Percentiles rank a stretch among this genome's conserved stretches.
phyloP scores from a whole-genome alignment of 2,797 vertebrate genomes.

The Cichlasoma orientale region DNA sequence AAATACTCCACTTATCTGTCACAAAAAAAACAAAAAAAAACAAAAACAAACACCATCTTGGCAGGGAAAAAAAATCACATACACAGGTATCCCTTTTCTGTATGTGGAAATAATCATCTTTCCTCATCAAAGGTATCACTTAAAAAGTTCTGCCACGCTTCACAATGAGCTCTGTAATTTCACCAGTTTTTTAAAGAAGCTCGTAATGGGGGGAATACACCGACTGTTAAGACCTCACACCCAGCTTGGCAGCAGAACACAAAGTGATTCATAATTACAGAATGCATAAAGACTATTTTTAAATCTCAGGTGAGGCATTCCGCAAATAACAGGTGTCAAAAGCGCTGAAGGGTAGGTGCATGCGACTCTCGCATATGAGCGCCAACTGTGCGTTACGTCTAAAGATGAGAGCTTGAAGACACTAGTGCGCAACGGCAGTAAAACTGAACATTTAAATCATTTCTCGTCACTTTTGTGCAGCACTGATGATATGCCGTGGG shows the following conservation, averaged over 20 bases:
- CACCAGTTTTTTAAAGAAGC: constrained; percentile 21
- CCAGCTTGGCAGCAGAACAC: constrained; percentile 18
- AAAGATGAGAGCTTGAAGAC: background rate
- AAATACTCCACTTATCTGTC: constrained; percentile 40
- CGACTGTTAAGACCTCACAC: constrained; percentile 37
- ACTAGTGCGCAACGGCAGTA: background rate
- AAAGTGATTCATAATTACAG: constrained; percentile 50
- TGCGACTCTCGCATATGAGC: constrained; percentile 36
- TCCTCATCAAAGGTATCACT: constrained; percentile 4
- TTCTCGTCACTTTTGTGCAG: background rate
- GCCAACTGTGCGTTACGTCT: background rate
- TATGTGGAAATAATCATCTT: background rate
- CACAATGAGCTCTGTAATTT: constrained; percentile 11
- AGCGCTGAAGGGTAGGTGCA: constrained; percentile 1
- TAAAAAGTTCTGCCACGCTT: background rate
- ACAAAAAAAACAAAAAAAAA: constrained; percentile 8
- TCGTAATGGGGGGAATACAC: background rate
- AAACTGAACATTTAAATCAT: background rate
- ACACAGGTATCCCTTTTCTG: background rate
- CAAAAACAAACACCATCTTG: background rate
- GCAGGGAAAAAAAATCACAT: background rate
- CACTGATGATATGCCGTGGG: background rate
- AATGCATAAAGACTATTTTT: constrained; percentile 27
- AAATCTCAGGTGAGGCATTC: constrained; percentile 43
- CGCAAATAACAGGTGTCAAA: background rate